These are phyloP conservation scores for Trypoxylus dichotomus DNA, from an alignment of 1,140 invertebrate species.

Conservation along the genomic window DNA sequence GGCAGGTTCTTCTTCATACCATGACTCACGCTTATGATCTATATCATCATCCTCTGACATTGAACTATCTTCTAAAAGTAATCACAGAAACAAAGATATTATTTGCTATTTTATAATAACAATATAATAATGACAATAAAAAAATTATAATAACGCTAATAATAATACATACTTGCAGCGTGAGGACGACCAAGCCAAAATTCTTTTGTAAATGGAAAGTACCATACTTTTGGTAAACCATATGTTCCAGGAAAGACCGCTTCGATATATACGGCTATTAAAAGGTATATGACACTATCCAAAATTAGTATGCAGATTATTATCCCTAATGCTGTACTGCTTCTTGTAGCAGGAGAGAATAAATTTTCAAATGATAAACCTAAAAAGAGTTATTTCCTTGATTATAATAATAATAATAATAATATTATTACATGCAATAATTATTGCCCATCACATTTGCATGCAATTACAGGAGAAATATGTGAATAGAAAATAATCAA, in stretches of 20 bases:
- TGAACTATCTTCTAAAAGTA: too few species aligned
- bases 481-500: too few species aligned
- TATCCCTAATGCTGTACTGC: slow-evolving; percentile 66
- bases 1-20: background rate
- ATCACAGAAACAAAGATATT: too few species aligned
- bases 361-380: slow-evolving; percentile 74
- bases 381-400: slow-evolving; percentile 39
- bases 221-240: slow-evolving; percentile 75
- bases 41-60: too few species aligned
- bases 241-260: slow-evolving; percentile 69
- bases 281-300: slow-evolving; percentile 65
- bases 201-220: slow-evolving; percentile 67
- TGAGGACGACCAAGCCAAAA: slow-evolving; percentile 42
- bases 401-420: too few species aligned
- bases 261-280: slow-evolving; percentile 73
- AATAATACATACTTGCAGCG: too few species aligned
- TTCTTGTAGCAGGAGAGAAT: slow-evolving; percentile 65
- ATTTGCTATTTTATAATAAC: too few species aligned
- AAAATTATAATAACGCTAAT: too few species aligned
- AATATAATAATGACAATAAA: too few species aligned
- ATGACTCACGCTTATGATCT: background rate
- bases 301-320: slow-evolving; percentile 66
- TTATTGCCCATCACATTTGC: too few species aligned
- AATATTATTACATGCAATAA: too few species aligned
- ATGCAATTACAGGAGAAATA: too few species aligned